Evolutionary conservation across 2,888 invertebrate species (phyloP), one percentile per base, ranked within the genome.

Genomic region (Sphaerophoria rueppellii): DNA sequence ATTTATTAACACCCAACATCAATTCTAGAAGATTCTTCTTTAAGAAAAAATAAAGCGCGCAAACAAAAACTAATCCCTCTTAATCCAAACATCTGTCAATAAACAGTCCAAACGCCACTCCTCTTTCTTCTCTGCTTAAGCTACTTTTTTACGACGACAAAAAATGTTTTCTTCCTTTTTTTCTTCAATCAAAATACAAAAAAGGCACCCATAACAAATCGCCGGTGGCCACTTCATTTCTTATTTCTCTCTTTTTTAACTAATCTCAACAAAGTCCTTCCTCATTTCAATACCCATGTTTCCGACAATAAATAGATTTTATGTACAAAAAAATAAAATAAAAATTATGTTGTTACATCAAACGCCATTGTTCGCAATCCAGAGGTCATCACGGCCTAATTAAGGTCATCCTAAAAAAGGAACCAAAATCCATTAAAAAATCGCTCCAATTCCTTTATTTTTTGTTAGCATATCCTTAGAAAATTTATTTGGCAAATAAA

Each of bases 281-380:
- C 63, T 48, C 40, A 60, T 70, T 70, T 80, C 80, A 77, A 77
- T 74, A 72, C 70, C 43, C 72, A 61, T 80, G 61, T 72, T 76
- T 37, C 16, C 35, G 46, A 32, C 37, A 9, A 55, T 12, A 43
- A 55, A 50, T 65, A 57, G 70, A 35, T 16, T 16, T 7, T 9
- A 40, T 7, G 9, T 14, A n/a, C 11, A 24, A 6, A 11, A 14
- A 37, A 6, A 32, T 24, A 71, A 77, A 70, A 65, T 70, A 73
- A 81, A 85, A 85, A 85, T 85, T 76, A 85, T 81, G 85, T 77
- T 81, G 85, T 85, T 65, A 85, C 76, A 80, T 40, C 65, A 67
- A 57, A 63, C 34, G n/a, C 54, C 69, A 54, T 85, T 85, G 81
- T 81, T 65, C 40, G 50, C n/a, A 24, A 24, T 6, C 11, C 12